These are phyloP conservation scores for Tapera naevia DNA, from an alignment of 2,797 vertebrate species.

Conservation along the genomic window DNA sequence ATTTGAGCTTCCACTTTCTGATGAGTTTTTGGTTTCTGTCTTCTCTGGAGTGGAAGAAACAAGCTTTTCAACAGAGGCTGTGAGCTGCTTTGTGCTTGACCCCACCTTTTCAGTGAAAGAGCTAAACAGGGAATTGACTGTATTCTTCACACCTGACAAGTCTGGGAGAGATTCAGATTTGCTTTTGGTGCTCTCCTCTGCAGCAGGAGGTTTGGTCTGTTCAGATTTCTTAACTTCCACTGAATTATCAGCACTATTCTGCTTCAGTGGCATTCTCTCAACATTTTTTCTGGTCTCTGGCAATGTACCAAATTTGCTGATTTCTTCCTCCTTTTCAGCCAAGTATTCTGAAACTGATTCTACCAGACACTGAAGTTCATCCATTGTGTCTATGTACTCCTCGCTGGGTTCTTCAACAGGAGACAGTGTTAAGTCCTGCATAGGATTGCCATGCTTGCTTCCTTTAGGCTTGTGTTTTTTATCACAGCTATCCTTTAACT, in stretches of 20 bases:
- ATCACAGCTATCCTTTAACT: slow-evolving; percentile 25
- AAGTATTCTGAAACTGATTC: slow-evolving; percentile 95
- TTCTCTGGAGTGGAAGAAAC: slow-evolving; percentile 72
- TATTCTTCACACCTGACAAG: slow-evolving; percentile 83
- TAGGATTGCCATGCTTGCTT: background rate
- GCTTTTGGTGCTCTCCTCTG: slow-evolving; percentile 67
- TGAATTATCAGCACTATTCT: slow-evolving; percentile 73
- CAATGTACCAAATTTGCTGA: slow-evolving; percentile 85
- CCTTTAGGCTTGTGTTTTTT: background rate
- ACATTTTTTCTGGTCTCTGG: slow-evolving; percentile 72
- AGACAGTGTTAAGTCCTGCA: slow-evolving; percentile 66
- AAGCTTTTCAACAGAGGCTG: slow-evolving; percentile 78
- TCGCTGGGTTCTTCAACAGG: slow-evolving; percentile 78
- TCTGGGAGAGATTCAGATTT: slow-evolving; percentile 71
- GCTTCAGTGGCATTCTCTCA: background rate
- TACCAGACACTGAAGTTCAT: slow-evolving; percentile 90
- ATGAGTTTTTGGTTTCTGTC: slow-evolving; percentile 57
- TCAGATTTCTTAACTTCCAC: slow-evolving; percentile 64
- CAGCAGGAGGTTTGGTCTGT: slow-evolving; percentile 57
- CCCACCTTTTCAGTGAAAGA: slow-evolving; percentile 87
- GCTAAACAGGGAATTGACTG: slow-evolving; percentile 84
- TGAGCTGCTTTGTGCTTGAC: slow-evolving; percentile 80
- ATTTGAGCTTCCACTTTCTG: slow-evolving; percentile 79
- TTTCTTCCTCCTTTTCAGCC: slow-evolving; percentile 94
- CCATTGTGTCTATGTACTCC: slow-evolving; percentile 86